Evolutionary conservation across 2,797 vertebrate genomes (phyloP).

Genomic region (Gymnocypris eckloni): DNA sequence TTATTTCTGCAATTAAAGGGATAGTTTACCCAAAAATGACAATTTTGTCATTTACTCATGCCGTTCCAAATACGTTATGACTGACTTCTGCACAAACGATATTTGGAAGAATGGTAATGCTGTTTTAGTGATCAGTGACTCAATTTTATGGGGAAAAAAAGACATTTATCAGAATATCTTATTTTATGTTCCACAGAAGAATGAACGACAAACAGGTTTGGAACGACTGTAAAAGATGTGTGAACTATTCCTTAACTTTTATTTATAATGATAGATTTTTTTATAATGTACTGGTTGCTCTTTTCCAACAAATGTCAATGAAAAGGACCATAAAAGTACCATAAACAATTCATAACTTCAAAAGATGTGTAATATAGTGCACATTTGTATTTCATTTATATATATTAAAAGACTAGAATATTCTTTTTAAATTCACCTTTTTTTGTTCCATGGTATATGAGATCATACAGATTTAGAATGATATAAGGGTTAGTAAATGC

Average conservation of each 20-base stretch:
- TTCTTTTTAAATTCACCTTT: background rate
- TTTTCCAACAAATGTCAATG: background rate
- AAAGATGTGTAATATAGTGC: background rate
- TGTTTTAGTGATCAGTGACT: background rate
- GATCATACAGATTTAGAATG: background rate
- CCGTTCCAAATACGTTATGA: background rate
- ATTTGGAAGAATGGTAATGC: no score
- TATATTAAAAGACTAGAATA: background rate
- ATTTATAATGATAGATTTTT: no score
- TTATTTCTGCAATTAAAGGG: background rate
- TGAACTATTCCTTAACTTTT: background rate
- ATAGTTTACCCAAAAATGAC: background rate
- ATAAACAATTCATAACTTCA: background rate
- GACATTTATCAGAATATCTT: background rate
- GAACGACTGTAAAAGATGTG: background rate
- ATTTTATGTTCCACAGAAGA: background rate
- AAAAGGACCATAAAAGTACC: background rate
- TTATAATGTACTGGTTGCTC: background rate
- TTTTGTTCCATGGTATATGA: background rate
- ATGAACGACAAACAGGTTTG: background rate
- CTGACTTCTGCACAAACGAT: background rate
- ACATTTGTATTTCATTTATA: background rate
- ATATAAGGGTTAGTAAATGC: background rate
- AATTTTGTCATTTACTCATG: background rate
- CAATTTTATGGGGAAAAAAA: background rate